Evolutionary conservation across 2,888 invertebrate species (phyloP).

Genomic region (Diplolepis rosae): DNA sequence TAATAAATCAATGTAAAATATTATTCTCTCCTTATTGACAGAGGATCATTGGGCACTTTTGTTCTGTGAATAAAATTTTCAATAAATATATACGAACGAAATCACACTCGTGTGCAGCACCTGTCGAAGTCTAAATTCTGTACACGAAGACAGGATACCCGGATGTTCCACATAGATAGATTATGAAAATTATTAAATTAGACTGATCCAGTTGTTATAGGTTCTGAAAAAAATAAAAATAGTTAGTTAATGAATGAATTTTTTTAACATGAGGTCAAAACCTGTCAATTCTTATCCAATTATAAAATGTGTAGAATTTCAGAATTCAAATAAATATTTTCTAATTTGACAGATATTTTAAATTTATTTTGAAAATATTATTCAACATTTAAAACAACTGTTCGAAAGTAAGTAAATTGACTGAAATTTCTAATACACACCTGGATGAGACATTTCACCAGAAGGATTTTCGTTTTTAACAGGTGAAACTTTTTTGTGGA

Average conservation of each 20-base stretch:
- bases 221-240: background rate
- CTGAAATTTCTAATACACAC: background rate
- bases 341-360: too few relatives aligned
- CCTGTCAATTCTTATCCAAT: too few relatives aligned
- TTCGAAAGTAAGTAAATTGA: background rate
- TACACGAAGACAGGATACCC: slow-evolving; percentile 23
- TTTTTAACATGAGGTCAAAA: too few relatives aligned
- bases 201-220: slow-evolving; percentile 14
- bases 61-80: background rate
- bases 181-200: background rate
- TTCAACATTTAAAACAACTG: background rate
- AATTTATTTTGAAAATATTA: background rate
- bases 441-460: slow-evolving; percentile 37
- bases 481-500: slow-evolving; percentile 63
- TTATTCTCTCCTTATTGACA: background rate
- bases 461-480: slow-evolving; percentile 56
- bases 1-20: background rate
- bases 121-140: slow-evolving; percentile 16
- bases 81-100: slow-evolving; percentile 43
- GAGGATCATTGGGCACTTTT: background rate
- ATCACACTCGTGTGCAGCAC: slow-evolving; percentile 45
- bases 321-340: too few relatives aligned
- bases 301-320: too few relatives aligned
- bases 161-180: background rate
- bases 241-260: background rate